Conservation (phyloP, 2,888 invertebrate species). For the Teleogryllus oceanicus region DNA sequence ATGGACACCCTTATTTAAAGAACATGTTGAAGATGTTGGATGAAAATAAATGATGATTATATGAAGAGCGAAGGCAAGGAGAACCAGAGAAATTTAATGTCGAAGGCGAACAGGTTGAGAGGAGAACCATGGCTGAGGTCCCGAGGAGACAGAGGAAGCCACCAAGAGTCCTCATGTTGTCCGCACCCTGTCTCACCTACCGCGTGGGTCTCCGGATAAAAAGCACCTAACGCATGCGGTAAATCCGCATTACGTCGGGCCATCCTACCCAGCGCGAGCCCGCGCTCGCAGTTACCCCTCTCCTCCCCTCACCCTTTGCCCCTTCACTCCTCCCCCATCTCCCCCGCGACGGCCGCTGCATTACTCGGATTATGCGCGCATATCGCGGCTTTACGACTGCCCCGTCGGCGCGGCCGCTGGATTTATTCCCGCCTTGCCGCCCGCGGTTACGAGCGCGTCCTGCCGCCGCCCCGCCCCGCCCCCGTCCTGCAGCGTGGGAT, state of each 20-base stretch:
- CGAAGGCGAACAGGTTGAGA: too few species aligned
- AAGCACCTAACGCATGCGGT: not conserved
- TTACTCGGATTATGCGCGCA: constrained; percentile 9
- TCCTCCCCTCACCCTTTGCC: not conserved
- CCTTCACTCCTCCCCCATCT: too few species aligned
- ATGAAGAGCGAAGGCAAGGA: too few species aligned
- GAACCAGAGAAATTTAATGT: too few species aligned
- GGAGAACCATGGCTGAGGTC: too few species aligned
- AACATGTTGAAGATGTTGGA: too few species aligned
- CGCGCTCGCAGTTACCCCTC: constrained; percentile 18
- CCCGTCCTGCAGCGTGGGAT: not conserved
- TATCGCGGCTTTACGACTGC: not conserved
- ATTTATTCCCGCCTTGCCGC: not conserved
- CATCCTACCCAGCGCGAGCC: not conserved
- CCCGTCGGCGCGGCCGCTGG: not conserved
- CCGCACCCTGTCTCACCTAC: not conserved
- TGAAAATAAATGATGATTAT: too few species aligned
- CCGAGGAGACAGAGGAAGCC: not conserved
- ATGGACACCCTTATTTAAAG: too few species aligned
- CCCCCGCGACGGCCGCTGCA: not conserved
- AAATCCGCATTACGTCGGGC: not conserved
- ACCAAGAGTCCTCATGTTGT: too few species aligned
- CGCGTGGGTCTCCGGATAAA: not conserved
- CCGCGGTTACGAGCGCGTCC: not conserved
- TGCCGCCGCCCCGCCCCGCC: not conserved